phyloP scores from a whole-genome alignment of 2,888 invertebrate genomes.

The Drosophila ezoana region DNA sequence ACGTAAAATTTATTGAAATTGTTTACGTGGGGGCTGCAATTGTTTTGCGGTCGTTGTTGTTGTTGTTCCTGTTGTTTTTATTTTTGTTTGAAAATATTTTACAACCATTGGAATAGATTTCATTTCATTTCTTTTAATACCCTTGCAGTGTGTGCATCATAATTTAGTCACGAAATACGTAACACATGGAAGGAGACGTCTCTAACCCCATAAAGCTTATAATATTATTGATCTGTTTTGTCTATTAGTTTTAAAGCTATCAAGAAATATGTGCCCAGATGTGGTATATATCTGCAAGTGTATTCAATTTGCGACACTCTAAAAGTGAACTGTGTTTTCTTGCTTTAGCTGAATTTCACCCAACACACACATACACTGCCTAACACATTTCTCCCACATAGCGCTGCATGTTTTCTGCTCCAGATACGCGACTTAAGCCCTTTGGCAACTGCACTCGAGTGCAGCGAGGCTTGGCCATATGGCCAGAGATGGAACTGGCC shows the following conservation, averaged over 20 bases:
- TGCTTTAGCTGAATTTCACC: conserved; percentile 19
- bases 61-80: conserved; percentile 17
- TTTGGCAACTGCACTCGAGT: conserved; percentile 72
- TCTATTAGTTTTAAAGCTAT: no score
- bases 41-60: conserved; percentile 40
- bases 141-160: not conserved
- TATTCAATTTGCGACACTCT: not conserved
- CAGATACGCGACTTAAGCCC: conserved; percentile 65
- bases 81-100: conserved; percentile 33
- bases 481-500: conserved; percentile 30
- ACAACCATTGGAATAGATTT: conserved; percentile 30
- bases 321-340: not conserved
- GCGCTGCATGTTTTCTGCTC: conserved; percentile 66
- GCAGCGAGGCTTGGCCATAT: conserved; percentile 67
- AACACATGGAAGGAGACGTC: not conserved
- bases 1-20: conserved; percentile 76
- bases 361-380: not conserved
- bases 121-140: conserved; percentile 16
- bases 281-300: not conserved
- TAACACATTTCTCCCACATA: conserved; percentile 33
- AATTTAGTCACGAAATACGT: not conserved
- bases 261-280: no score
- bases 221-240: no score
- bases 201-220: no score
- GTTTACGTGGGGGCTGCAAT: conserved; percentile 65